Base-by-base conservation (phyloP, 2,888 invertebrate species). In the Mesoligia furuncula region DNA sequence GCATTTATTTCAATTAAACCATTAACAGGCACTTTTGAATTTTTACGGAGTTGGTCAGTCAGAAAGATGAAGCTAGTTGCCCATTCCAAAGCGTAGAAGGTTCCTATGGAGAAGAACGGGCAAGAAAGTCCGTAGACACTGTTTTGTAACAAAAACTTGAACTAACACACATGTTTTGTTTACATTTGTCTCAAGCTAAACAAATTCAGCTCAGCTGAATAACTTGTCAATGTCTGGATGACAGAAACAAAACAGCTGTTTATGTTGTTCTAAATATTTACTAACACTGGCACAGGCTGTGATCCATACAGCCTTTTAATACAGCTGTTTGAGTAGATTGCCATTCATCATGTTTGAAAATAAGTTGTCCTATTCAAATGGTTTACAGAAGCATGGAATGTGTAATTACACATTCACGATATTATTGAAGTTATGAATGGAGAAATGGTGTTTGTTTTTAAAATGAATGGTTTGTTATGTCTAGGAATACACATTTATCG, bases 181-280 rank as follows among this genome's bases (percentile, higher is more conserved):
- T 48, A 48, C 27, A 59, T 75, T 77, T n/a, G 13, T 45, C 6
- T 42, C 31, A 1, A 42, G 8, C 54, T 13, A 31, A 57, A 31
- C 17, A 42, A 75, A 45, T n/a, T 36, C 36, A 20, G 5, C 36
- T 42, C 13, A 3, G 45, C n/a, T 31, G 48, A 27, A 8, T 8
- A 24, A 6, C 6, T 15, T 51, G 20, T 27, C 24, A 42, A 27
- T 72, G 15, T 20, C 36, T 42, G 8, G 20, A 27, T 74, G 73
- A 51, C 13, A 36, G 31, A 45, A 74, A 31, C 42, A 77, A 77
- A 45, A 57, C 77, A 77, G 57, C 74, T 74, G 77, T 76, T 31
- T 39, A 4, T 11, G 20, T 45, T 31, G 24, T 36, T 73, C 1
- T 48, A 24, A 24, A 48, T 31, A 75, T 42, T 54, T 54, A 42